phyloP scores from a whole-genome alignment of 2,113 vertebrate species.

The Ophthalmolycus amberensis region DNA sequence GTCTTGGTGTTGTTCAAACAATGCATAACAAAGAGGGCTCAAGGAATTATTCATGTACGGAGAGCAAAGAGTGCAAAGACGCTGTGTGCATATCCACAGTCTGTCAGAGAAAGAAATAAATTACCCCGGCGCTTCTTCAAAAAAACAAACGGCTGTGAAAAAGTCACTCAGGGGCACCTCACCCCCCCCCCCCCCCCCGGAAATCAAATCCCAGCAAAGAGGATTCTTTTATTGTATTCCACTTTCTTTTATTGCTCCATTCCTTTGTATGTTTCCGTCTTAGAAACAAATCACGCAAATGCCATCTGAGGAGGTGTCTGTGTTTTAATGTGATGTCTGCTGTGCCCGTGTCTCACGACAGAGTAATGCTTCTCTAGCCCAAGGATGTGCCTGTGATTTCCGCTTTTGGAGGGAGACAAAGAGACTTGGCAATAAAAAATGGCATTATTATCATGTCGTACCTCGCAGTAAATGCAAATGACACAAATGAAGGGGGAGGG shows the following conservation, averaged over 20 bases:
- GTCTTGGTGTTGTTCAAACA: constrained; percentile 58
- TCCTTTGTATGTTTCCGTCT: constrained; percentile 64
- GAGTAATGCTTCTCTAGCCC: constrained; percentile 66
- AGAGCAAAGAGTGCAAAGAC: constrained; percentile 53
- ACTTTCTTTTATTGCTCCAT: constrained; percentile 41
- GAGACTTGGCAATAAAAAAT: constrained; percentile 68
- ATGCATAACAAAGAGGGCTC: constrained; percentile 72
- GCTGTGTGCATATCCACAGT: constrained; percentile 70
- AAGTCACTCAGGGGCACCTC: constrained; percentile 73
- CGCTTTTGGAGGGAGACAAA: constrained; percentile 60
- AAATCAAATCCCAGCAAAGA: constrained; percentile 62
- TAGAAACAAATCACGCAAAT: constrained; percentile 72
- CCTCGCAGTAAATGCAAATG: constrained; percentile 69
- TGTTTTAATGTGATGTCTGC: constrained; percentile 67
- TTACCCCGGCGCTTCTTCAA: constrained; percentile 58
- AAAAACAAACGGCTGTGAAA: constrained; percentile 80
- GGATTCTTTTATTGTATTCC: constrained; percentile 51
- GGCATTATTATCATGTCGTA: constrained; percentile 67
- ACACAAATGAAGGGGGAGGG: constrained; percentile 62
- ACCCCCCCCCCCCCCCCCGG: constrained; percentile 15
- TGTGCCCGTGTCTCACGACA: constrained; percentile 53
- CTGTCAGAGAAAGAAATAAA: constrained; percentile 78
- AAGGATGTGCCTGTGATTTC: constrained; percentile 67
- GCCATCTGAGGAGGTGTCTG: constrained; percentile 58
- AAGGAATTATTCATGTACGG: constrained; percentile 53